Evolutionary conservation across 92 coral and sea anemone genomes (phyloP), one percentile per base, ranked within the genome.

Genomic region (Montipora capitata): DNA sequence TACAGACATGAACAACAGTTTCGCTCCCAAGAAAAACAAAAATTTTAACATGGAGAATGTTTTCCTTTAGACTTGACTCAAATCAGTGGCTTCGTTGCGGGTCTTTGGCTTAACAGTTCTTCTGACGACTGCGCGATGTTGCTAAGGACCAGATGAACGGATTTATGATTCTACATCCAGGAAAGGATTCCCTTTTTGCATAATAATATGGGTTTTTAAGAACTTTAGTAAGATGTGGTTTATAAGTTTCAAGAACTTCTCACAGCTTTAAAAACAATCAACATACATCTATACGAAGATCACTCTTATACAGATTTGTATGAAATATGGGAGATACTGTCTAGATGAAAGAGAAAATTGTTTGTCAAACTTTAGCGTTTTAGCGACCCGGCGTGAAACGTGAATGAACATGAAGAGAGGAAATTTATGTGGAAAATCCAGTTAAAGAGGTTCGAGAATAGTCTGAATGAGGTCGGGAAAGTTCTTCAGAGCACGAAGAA

Each of bases 1-100:
- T 59, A 61, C 71, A 72, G 72, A 72, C 79, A 72, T 38, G 45
- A 27, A 83, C 71, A 83, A 72, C 87, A 83, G 44, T 64, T 57
- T 72, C 72, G 62, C 49, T 42, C 80, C 71, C 63, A 83, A 83
- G 72, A 83, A 72, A 83, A 83, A 83, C 87, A 83, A 42, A 27
- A 27, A 41, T 72, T 27, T 44, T 27, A 83, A 38, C 61, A 20
- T 35, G 5, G 40, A 72, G 80, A 83, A 72, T 83, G 87, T 83
- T 83, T 72, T 27, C 1, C 71, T 63, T 72, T 61, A 83, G 79
- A 12, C 87, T 79, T 83, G 87, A 72, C 2, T 59, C 63, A 57
- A 59, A 83, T 83, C 87, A 42, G 57, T 40, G 15, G 49, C 64
- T 82, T 16, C 70, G 77, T 78, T 58, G 10, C 40, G 69, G 54